These are phyloP conservation scores for Trachelus troglodyta DNA, from an alignment of 2,888 invertebrate species.

Conservation along the genomic window DNA sequence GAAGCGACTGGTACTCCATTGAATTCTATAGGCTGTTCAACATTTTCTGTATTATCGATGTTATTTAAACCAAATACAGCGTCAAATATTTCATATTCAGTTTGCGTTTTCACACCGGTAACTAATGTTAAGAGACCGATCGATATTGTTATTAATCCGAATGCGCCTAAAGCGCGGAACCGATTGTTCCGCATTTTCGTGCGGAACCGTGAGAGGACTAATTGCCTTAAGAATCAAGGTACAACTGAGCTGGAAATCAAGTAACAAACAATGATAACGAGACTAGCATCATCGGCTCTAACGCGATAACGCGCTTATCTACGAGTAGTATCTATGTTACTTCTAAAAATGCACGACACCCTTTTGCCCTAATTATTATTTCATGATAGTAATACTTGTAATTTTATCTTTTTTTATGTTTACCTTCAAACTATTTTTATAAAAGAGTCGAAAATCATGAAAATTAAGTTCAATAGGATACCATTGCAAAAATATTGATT, in stretches of 20 bases:
- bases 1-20: not conserved
- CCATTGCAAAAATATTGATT: not conserved
- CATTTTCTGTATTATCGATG: constrained; percentile 15
- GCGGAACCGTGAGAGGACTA: constrained; percentile 22
- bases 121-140: constrained; percentile 2
- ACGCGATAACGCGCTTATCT: constrained; percentile 53
- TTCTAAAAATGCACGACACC: not conserved
- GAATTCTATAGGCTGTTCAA: not conserved
- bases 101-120: constrained; percentile 17
- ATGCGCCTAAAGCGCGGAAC: not conserved
- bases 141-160: not conserved
- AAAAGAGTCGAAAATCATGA: not conserved
- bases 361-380: constrained; percentile 3
- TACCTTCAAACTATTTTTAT: not conserved
- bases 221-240: constrained; percentile 35
- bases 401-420: not conserved
- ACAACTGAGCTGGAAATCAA: constrained; percentile 36
- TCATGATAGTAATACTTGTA: not conserved
- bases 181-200: constrained; percentile 1
- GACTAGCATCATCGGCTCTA: constrained; percentile 50
- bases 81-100: constrained; percentile 42
- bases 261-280: constrained; percentile 39
- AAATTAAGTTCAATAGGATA: not conserved
- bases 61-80: constrained; percentile 41
- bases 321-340: constrained; percentile 24